phyloP scores from a whole-genome alignment of 2,797 vertebrate species.

The Taenioides sp. region DNA sequence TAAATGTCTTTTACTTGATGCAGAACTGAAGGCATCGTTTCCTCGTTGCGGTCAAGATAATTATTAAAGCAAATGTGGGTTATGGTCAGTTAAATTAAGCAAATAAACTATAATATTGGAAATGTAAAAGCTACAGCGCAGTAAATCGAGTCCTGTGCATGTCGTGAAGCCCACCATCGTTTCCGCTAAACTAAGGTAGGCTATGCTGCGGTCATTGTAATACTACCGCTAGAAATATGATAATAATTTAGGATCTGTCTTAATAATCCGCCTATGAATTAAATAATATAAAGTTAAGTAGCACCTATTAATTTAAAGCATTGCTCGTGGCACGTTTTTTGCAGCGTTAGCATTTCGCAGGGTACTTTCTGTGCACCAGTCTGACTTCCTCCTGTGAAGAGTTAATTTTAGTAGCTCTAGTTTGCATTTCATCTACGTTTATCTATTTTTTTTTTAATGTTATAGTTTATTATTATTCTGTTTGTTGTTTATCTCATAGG shows the following conservation, averaged over 20 bases:
- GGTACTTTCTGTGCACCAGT: conserved; percentile 4
- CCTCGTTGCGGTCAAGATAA: background rate
- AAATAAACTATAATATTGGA: background rate
- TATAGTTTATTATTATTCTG: background rate
- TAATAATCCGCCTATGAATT: background rate
- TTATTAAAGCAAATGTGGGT: background rate
- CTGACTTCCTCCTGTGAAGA: background rate
- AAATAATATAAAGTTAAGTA: background rate
- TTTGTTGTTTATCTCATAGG: conserved; percentile 14
- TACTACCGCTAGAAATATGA: background rate
- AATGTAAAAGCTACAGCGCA: background rate
- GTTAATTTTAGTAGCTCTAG: background rate
- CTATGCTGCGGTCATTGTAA: background rate
- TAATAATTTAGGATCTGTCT: background rate
- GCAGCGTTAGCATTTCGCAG: background rate
- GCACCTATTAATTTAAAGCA: background rate
- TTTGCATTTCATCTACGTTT: background rate
- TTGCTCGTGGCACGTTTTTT: background rate
- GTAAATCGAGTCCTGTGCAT: background rate
- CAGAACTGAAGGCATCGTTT: background rate
- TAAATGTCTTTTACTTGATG: background rate
- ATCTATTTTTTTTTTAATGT: background rate
- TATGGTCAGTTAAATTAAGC: background rate
- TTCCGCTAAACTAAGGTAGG: conserved; percentile 1
- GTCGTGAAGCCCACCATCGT: background rate